Base-by-base conservation (phyloP, 2,888 invertebrate species). In the Argynnis bischoffii region DNA sequence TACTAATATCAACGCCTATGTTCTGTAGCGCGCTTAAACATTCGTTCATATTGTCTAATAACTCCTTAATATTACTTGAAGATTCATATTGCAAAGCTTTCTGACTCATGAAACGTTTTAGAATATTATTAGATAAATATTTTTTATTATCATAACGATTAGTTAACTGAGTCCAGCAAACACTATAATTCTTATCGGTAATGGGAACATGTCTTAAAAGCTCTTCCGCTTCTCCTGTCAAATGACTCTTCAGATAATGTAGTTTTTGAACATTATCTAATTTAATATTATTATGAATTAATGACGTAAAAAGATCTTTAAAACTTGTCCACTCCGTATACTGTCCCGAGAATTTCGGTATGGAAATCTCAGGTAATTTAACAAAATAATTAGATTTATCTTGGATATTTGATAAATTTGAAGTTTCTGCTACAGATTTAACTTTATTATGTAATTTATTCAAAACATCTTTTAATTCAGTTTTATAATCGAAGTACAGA, bases 301-400 rank as follows among this genome's bases (percentile, higher is more conserved):
- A 48, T 48, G 48, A 48, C 8, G 55, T 0, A 68, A 74, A 76
- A n/a, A 75, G 64, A 63, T 76, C 74, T 50, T 69, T 54, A 55
- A 74, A 76, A 11, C 69, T 73, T 8, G 50, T 18, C 75, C 75
- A 77, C 26, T 77, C 74, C 1, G 51, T 21, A 56, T 76, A 76
- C 3, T 68, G 69, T 3, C 77, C 75, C 0, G 71, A 67, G 61
- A 77, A 76, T 8, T 35, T 64, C 1, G 71, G 71, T 21, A 73
- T 59, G 8, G 53, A 51, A 51, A n/a, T 47, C 18, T 53, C 53
- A 16, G 61, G 61, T 35, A 61, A 18, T 15, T 61, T 61, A 35
- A 61, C 61, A 11, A 18, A 16, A 53, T 18, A 53, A 18, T 53
- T 53, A 53, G 18, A 53, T 18, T 13, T 21, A 18, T 53, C 53